These are phyloP conservation scores for Lampris incognitus DNA, from an alignment of 2,113 vertebrate species.

Conservation along the genomic window DNA sequence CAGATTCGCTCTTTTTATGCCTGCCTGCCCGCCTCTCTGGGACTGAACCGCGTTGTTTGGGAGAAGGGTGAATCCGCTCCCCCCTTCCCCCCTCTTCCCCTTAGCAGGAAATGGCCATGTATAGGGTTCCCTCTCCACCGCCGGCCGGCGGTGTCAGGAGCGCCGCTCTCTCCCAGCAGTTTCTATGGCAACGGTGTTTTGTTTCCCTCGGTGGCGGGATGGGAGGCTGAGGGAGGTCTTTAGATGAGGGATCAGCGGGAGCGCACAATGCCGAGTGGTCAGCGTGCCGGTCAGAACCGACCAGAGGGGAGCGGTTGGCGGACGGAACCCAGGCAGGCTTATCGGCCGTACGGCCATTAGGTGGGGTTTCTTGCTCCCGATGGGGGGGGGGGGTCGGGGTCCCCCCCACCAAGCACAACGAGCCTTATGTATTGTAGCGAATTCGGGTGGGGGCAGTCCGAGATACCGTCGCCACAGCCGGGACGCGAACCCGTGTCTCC, in stretches of 20 bases:
- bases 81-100: constrained; percentile 38
- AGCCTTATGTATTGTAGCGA: no score
- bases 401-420: constrained; percentile 47
- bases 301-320: constrained; percentile 15
- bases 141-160: constrained; percentile 73
- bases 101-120: constrained; percentile 81
- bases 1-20: constrained; percentile 22
- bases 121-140: constrained; percentile 71
- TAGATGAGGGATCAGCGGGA: constrained; percentile 30
- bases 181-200: constrained; percentile 85
- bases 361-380: constrained; percentile 48
- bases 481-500: no score
- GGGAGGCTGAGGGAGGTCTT: constrained; percentile 45
- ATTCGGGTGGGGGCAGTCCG: no score
- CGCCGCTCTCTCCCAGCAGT: constrained; percentile 72
- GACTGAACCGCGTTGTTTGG: constrained; percentile 53
- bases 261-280: no score
- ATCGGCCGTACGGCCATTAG: constrained; percentile 35
- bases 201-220: constrained; percentile 75
- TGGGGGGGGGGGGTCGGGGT: constrained; percentile 30
- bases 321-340: constrained; percentile 38
- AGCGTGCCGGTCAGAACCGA: neutral
- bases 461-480: no score
- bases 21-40: constrained; percentile 58
- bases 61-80: constrained; percentile 55